Evolutionary conservation across 2,113 vertebrate genomes (phyloP).

Genomic region (Salvelinus fontinalis): DNA sequence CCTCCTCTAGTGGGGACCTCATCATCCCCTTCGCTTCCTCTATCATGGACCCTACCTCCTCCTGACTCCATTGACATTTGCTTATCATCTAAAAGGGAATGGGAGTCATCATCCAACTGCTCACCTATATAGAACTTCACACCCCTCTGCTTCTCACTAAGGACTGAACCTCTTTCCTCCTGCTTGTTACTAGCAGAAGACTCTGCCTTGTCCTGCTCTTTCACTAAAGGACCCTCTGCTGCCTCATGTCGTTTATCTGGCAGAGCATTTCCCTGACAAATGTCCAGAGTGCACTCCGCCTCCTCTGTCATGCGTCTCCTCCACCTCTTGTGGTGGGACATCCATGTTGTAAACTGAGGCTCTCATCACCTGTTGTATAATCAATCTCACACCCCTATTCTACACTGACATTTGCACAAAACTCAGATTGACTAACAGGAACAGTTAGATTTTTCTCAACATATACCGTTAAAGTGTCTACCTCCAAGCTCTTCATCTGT

Average conservation of each 20-base stretch:
- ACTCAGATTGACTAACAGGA: not conserved
- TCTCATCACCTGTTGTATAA: constrained; percentile 43
- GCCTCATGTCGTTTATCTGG: not conserved
- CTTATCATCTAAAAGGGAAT: not conserved
- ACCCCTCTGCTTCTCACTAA: not conserved
- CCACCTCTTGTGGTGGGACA: not conserved
- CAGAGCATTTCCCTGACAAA: not conserved
- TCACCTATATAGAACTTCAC: not conserved
- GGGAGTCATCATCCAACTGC: not conserved
- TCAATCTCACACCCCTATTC: constrained; percentile 5
- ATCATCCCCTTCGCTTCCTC: not conserved
- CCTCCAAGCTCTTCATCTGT: too few relatives aligned
- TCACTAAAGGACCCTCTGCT: not conserved
- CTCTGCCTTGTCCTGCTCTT: not conserved
- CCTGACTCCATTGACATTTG: not conserved
- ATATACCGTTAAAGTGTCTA: too few relatives aligned
- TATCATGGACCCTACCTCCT: not conserved
- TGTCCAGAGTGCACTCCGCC: not conserved
- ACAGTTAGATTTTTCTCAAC: too few relatives aligned
- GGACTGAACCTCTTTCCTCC: not conserved
- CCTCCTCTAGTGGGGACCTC: not conserved
- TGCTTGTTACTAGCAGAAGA: not conserved
- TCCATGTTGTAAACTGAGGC: not conserved
- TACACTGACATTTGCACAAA: not conserved
- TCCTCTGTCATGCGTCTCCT: not conserved